Evolutionary conservation across 2,797 vertebrate species (phyloP).

Genomic region (Buceros bicornis): DNA sequence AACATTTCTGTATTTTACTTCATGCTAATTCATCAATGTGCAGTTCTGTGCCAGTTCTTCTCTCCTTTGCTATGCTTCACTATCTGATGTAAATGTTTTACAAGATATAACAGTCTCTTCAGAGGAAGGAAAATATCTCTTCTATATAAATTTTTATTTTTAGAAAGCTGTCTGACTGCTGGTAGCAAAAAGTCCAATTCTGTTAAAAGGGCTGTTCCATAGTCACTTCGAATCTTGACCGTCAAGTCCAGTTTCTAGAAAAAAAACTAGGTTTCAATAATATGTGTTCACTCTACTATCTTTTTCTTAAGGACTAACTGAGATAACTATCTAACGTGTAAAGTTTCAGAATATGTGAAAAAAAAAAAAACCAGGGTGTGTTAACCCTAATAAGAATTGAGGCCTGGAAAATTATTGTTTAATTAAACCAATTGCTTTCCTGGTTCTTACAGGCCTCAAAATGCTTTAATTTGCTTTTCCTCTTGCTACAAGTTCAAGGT

Average conservation of each 20-base stretch:
- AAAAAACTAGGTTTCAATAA: background rate
- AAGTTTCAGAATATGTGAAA: background rate
- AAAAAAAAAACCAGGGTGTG: background rate
- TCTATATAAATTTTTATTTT: background rate
- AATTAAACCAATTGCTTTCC: background rate
- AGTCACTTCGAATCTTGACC: background rate
- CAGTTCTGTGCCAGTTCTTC: background rate
- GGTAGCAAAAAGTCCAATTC: background rate
- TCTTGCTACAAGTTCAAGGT: background rate
- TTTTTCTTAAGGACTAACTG: background rate
- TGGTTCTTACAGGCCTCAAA: background rate
- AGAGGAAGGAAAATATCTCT: background rate
- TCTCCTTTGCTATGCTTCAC: background rate
- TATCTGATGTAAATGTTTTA: background rate
- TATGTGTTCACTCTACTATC: background rate
- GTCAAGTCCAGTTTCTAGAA: background rate
- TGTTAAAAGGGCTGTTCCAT: background rate
- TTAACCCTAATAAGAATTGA: background rate
- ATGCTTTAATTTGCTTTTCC: conserved; percentile 4
- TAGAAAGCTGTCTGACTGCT: background rate
- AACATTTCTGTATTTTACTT: background rate
- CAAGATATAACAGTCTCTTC: background rate
- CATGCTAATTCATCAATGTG: background rate
- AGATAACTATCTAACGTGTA: background rate
- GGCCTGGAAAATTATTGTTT: background rate